Evolutionary conservation across 1,140 invertebrate species (phyloP).

Genomic region (Drosophila erecta): DNA sequence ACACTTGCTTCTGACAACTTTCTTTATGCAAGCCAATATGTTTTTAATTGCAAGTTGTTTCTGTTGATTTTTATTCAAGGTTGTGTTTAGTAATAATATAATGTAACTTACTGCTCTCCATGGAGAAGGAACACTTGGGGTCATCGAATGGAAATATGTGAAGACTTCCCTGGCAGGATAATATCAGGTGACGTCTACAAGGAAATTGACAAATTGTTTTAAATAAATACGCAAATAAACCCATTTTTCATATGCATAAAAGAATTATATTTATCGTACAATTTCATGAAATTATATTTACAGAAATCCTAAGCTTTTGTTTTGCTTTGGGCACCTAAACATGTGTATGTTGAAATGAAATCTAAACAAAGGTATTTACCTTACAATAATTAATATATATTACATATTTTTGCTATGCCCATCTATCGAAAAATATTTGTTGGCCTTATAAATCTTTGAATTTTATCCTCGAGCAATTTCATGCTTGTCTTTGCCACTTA

Average conservation of each 20-base stretch:
- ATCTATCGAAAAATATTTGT: constrained; percentile 6
- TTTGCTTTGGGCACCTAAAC: not conserved
- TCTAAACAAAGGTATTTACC: not conserved
- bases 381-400: too few species aligned
- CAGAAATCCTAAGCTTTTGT: not conserved
- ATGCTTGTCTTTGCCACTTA: constrained; percentile 52
- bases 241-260: too few species aligned
- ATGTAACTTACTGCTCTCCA: constrained; percentile 95
- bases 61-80: not conserved
- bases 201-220: not conserved
- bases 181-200: constrained; percentile 93
- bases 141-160: constrained; percentile 98
- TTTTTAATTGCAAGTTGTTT: too few species aligned
- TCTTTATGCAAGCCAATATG: not conserved
- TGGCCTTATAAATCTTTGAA: constrained; percentile 25
- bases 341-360: not conserved
- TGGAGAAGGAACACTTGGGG: constrained; percentile 96
- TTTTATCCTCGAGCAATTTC: constrained; percentile 20
- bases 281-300: not conserved
- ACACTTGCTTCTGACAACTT: constrained; percentile 1
- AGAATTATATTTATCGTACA: not conserved
- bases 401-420: not conserved
- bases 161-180: constrained; percentile 96
- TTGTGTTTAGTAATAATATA: not conserved
- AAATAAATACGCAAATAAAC: not conserved